Base-by-base conservation (phyloP, 2,797 vertebrate species). In the Microchirus variegatus region DNA sequence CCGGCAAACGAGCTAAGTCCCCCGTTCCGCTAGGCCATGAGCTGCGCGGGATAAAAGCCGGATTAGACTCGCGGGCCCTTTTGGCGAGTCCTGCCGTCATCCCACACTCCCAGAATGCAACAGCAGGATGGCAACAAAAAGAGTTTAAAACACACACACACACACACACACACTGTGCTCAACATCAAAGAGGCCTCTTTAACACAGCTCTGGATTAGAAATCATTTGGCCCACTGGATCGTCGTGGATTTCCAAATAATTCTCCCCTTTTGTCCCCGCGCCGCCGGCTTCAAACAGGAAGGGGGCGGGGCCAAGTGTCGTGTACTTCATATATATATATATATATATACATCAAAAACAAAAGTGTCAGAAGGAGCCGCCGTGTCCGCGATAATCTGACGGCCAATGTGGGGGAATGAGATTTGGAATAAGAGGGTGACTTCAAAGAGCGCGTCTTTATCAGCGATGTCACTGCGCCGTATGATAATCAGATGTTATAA, bases 401-500 rank as follows among this genome's bases (percentile, higher is more conserved):
- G 71, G 67, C 70, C 72, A 71, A 63, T 67, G 81, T 73, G 3
- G 31, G 64, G 70, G 80, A 74, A 83, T 80, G 77, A 87, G 78
- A 86, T 86, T 81, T 84, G 65, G 81, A 84, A 84, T 84, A 80
- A 61, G 45, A 75, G 60, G 22, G 70, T 65, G 51, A 83, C 81
- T 70, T 89, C 77, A 87, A 82, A 89, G 83, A 55, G 73, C 69
- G 63, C 74, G 7, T 67, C 74, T 81, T 73, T 63, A 80, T 81
- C 80, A 68, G 62, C 78, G 54, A 73, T 64, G 73, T 86, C 79
- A 61, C 38, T 17, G 72, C 56, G n/a, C 48, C 13, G 14, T 82
- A 67, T 73, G 74, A 81, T 79, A 78, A 80, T 83, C 70, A 59
- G 60, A 75, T 87, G 14, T 84, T 64, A 81, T 83, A 87, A 90